These are phyloP conservation scores for Drosophila ustulata DNA, from an alignment of 2,888 invertebrate species.

Conservation along the genomic window DNA sequence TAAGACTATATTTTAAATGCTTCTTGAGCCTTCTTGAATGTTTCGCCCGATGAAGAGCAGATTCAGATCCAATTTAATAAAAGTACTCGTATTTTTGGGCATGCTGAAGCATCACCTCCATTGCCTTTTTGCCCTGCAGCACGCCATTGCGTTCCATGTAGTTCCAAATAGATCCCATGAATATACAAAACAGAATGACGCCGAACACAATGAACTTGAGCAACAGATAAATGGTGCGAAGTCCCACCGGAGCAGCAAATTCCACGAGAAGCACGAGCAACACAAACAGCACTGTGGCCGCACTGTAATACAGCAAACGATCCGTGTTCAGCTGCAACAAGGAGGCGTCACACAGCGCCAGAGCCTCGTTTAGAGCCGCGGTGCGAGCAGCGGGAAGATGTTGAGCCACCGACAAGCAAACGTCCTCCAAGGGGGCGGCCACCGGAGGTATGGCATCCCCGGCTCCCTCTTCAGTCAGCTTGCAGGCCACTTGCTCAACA, in stretches of 20 bases:
- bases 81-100: constrained; percentile 76
- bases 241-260: constrained; percentile 80
- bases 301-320: constrained; percentile 82
- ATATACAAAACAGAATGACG: constrained; percentile 88
- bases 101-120: constrained; percentile 86
- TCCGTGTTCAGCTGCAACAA: constrained; percentile 81
- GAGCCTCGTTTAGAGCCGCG: constrained; percentile 80
- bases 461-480: constrained; percentile 7
- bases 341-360: constrained; percentile 82
- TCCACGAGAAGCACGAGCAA: constrained; percentile 81
- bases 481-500: constrained; percentile 44
- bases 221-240: constrained; percentile 86
- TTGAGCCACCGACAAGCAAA: constrained; percentile 3
- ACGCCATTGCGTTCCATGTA: constrained; percentile 92
- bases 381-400: constrained; percentile 63
- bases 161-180: constrained; percentile 94
- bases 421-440: not conserved
- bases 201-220: constrained; percentile 88
- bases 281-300: constrained; percentile 77
- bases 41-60: not conserved
- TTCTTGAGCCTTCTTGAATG: constrained; percentile 70
- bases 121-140: constrained; percentile 89
- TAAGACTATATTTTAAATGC: constrained; percentile 65
- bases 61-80: constrained; percentile 41
- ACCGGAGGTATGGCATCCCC: constrained; percentile 9